Conservation (phyloP, 2,113 vertebrate species). For the Nothoprocta pentlandii region DNA sequence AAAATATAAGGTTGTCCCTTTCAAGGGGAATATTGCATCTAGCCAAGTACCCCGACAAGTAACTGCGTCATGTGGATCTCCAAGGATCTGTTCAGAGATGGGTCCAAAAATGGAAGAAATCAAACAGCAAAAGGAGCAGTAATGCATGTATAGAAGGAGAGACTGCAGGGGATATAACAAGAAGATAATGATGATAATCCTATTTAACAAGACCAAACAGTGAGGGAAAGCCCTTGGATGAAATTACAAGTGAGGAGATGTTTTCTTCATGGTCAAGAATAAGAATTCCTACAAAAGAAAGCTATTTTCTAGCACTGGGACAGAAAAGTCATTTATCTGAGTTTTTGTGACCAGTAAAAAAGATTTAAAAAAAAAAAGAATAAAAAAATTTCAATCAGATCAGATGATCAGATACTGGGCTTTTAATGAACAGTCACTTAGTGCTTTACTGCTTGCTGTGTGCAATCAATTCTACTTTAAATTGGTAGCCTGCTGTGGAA, state of each 20-base stretch:
- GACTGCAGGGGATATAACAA: not conserved
- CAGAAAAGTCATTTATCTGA: not conserved
- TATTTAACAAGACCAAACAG: constrained; percentile 29
- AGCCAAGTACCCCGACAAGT: not conserved
- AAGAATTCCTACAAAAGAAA: not conserved
- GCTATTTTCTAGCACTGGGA: not conserved
- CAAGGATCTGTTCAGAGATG: not conserved
- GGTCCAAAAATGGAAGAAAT: not conserved
- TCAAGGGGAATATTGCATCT: not conserved
- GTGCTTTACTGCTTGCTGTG: not conserved
- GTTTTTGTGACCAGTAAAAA: not conserved
- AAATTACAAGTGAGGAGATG: not conserved
- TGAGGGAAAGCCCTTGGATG: not conserved
- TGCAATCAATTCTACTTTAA: not conserved
- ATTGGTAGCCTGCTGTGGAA: not conserved
- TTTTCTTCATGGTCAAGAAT: not conserved
- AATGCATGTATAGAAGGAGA: not conserved
- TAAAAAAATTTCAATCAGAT: not conserved
- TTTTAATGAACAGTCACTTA: not conserved
- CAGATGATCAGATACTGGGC: not conserved
- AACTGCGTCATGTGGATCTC: not conserved
- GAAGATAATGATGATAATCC: constrained; percentile 53
- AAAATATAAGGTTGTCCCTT: not conserved
- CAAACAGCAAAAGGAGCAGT: not conserved
- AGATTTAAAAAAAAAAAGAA: not conserved